Evolutionary conservation across 2,113 vertebrate species (phyloP), one percentile per base, ranked within the genome.

Genomic region (Pelmatolapia mariae): DNA sequence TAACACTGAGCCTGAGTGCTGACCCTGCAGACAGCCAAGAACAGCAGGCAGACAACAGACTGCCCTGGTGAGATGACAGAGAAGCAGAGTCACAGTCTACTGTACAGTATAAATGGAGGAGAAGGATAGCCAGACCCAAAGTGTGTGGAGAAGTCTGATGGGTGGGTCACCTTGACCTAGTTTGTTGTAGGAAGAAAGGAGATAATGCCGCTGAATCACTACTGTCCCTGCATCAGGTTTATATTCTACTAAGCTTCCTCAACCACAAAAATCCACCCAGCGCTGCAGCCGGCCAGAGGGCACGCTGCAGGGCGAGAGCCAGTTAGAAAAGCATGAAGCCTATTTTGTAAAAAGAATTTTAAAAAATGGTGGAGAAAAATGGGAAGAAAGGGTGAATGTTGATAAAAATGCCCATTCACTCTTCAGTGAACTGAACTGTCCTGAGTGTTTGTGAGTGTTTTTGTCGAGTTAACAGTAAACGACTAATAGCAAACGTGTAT

Each of bases 151-250:
- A 59, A 63, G 73, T 83, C 50, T 85, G 26, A 85, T 54, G 50
- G 15, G 3, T 80, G 82, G 88, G 92, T 96, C 89, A 95, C 94
- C 95, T 96, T 96, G 95, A 95, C 95, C 94, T 93, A 91, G 84
- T 94, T 96, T 90, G 66, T 63, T 85, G 89, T 85, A 45, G 53
- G 76, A 87, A 56, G 80, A 86, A 45, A 84, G 66, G 52, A 87
- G 63, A 85, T 81, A 91, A 87, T 81, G 90, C 86, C 90, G 85
- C 91, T 91, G 57, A 68, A 40, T 76, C 68, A 82, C 83, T 47
- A 86, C 47, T 87, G 71, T 82, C 89, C 85, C 82, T 92, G 84
- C 83, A 92, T 86, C 82, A 90, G 90, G 87, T 93, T 90, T 61
- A 82, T 90, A 80, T 89, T 85, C 83, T 78, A 84, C 83, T 63